Conservation (phyloP, 2,888 invertebrate species). For the Andricus curvator region DNA sequence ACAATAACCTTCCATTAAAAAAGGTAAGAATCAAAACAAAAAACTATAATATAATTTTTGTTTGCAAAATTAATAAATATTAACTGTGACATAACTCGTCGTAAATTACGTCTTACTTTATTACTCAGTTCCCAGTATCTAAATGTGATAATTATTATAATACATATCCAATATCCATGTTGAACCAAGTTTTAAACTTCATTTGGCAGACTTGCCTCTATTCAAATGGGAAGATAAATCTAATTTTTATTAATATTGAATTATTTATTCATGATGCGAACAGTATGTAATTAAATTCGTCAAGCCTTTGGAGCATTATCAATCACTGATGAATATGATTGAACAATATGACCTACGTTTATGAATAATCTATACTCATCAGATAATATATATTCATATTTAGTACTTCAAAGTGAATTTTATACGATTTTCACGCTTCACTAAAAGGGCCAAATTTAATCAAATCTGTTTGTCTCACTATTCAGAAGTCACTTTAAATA, state of each 20-base stretch:
- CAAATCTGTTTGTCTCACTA: neutral
- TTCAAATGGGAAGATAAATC: neutral
- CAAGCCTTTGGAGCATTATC: slow-evolving; percentile 1
- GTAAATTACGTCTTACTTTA: neutral
- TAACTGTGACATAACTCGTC: neutral
- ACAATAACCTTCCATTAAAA: too few species aligned
- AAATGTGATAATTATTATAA: neutral
- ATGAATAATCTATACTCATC: neutral
- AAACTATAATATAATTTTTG: neutral
- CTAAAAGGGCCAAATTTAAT: neutral
- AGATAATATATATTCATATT: neutral
- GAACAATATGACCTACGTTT: neutral
- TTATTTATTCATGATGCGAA: neutral
- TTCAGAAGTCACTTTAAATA: neutral
- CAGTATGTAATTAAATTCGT: neutral
- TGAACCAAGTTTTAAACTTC: neutral
- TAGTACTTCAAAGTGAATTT: neutral
- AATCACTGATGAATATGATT: neutral
- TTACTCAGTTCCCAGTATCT: neutral
- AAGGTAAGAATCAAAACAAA: too few species aligned
- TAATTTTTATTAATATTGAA: neutral
- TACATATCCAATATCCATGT: too few species aligned
- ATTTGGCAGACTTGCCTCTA: neutral
- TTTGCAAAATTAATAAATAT: neutral
- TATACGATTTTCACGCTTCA: neutral